These are phyloP conservation scores for Euschistus heros DNA, from an alignment of 1,140 invertebrate genomes.

Conservation along the genomic window DNA sequence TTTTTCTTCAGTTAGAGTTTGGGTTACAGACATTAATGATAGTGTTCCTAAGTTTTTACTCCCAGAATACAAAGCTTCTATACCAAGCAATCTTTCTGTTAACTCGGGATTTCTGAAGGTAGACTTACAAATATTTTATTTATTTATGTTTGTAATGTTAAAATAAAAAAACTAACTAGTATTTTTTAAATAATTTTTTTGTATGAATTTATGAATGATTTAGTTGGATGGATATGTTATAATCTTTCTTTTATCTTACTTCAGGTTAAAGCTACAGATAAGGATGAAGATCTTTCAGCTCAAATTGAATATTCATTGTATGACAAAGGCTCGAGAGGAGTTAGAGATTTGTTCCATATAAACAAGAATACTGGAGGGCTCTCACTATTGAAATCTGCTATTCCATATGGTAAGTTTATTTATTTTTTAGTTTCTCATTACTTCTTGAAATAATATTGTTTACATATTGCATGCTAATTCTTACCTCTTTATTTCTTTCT, in stretches of 20 bases:
- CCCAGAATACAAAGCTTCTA: constrained; percentile 66
- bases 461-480: no score
- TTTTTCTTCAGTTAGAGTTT: constrained; percentile 66
- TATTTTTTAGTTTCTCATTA: no score
- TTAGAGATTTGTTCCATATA: constrained; percentile 52
- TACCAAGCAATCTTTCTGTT: constrained; percentile 49
- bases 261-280: constrained; percentile 51
- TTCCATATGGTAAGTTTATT: constrained; percentile 40
- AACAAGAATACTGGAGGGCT: constrained; percentile 58
- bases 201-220: no score
- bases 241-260: constrained; percentile 28
- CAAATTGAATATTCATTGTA: constrained; percentile 62
- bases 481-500: no score
- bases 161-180: constrained; percentile 14
- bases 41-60: constrained; percentile 70
- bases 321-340: constrained; percentile 46
- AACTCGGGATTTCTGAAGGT: constrained; percentile 58
- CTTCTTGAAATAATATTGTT: no score
- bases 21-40: constrained; percentile 76
- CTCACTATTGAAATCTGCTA: constrained; percentile 46
- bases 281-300: constrained; percentile 55
- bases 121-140: constrained; percentile 21
- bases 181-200: no score
- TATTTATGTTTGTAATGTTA: neutral
- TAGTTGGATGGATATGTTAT: neutral